phyloP scores from a whole-genome alignment of 1,140 invertebrate species.

The Drosophila kurseongensis region DNA sequence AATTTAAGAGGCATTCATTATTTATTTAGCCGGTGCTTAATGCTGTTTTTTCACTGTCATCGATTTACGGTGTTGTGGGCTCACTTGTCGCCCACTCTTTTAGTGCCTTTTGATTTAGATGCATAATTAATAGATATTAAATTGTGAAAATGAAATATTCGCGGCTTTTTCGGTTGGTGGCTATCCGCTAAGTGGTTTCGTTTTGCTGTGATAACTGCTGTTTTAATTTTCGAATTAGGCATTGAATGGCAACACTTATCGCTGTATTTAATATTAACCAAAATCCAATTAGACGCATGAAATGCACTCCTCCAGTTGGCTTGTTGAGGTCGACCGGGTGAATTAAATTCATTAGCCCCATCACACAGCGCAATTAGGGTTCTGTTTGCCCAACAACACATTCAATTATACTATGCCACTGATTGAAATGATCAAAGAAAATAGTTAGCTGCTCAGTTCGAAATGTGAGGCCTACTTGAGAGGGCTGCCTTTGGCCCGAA shows the following conservation, averaged over 20 bases:
- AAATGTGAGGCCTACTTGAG: slow-evolving; percentile 1
- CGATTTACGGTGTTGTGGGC: slow-evolving; percentile 25
- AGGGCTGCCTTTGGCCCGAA: slow-evolving; percentile 6
- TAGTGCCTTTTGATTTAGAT: slow-evolving; percentile 14
- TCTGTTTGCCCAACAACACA: not conserved
- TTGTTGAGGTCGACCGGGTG: slow-evolving; percentile 22
- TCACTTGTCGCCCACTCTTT: not conserved
- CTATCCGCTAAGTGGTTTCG: slow-evolving; percentile 38
- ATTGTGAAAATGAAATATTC: slow-evolving; percentile 48
- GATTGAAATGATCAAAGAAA: slow-evolving; percentile 23
- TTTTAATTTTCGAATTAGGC: slow-evolving; percentile 5
- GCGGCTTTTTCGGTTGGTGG: slow-evolving; percentile 32
- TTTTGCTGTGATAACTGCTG: not conserved
- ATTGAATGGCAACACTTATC: slow-evolving; percentile 1
- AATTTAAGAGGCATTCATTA: slow-evolving; percentile 75
- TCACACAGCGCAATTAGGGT: slow-evolving; percentile 5
- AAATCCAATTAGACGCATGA: slow-evolving; percentile 41
- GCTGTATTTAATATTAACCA: slow-evolving; percentile 25
- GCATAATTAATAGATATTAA: slow-evolving; percentile 53
- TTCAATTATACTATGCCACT: slow-evolving; percentile 5
- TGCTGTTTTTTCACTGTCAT: slow-evolving; percentile 28
- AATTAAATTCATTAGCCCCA: slow-evolving; percentile 14
- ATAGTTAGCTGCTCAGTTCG: not conserved
- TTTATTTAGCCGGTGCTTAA: slow-evolving; percentile 47
- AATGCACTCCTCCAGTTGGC: not conserved